Evolutionary conservation across 2,797 vertebrate species (phyloP), one percentile per base, ranked within the genome.

Genomic region (Pseudochaenichthys georgianus): DNA sequence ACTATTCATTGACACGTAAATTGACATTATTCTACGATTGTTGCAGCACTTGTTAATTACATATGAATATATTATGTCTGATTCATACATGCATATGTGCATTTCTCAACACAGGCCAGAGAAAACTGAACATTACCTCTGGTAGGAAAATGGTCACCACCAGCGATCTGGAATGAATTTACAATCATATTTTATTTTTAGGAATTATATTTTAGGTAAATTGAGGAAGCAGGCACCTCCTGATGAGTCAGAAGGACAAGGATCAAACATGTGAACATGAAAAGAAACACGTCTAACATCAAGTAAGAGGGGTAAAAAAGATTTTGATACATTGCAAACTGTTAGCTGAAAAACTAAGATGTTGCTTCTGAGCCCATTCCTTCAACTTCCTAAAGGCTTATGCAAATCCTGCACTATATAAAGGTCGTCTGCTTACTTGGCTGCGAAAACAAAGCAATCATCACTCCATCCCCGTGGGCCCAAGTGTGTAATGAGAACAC

Each of bases 401-500:
- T 90, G 78, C 73, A 87, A 80, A 91, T 90, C 48, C 66, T 76
- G 70, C 55, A 65, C 53, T n/a, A 75, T 67, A 84, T 73, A 83
- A 90, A 85, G 82, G 53, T 77, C 83, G 75, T 78, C 78, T 80
- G 80, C 66, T 69, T 62, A 72, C 64, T 47, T 85, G 78, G 68
- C 80, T 64, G 67, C 23, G 42, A 81, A 87, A 48, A 78, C 85
- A 75, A 70, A 88, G 82, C 78, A 88, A 89, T 90, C 88, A 89
- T 88, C 70, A 61, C 81, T 81, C 61, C 34, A 21, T 82, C 83
- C 90, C 86, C n/a, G 10, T 77, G 80, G 88, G 82, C 77, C 81
- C 68, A 45, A 74, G 73, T 88, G 86, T 77, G 88, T 92, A 91
- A 93, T 91, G 89, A 90, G 88, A 88, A 85, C 84, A 86, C 74